phyloP scores from a whole-genome alignment of 2,113 vertebrate genomes.

The Cariama cristata region DNA sequence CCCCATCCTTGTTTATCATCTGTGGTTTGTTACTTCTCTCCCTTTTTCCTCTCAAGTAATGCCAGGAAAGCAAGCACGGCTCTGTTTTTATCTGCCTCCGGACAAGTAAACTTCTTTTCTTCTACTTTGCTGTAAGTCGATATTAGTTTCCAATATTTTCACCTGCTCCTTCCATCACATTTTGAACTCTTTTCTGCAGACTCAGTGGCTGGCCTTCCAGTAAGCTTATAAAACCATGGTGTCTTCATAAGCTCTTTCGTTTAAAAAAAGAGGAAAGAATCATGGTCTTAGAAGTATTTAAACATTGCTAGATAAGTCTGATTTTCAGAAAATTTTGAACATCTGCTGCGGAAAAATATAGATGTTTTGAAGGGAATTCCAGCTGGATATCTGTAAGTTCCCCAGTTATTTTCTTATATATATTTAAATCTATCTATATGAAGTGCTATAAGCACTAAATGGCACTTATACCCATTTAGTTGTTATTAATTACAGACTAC shows the following conservation, averaged over 20 bases:
- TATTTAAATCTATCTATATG: background rate
- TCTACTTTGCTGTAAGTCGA: background rate
- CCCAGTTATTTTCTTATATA: background rate
- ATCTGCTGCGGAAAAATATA: background rate
- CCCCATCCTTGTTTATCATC: background rate
- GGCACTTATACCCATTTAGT: background rate
- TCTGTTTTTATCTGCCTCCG: background rate
- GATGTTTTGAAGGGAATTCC: background rate
- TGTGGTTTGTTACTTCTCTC: background rate
- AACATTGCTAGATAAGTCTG: background rate
- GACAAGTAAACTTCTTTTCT: background rate
- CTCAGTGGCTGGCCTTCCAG: background rate
- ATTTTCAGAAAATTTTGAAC: background rate
- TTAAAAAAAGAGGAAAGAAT: background rate
- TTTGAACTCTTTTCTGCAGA: background rate
- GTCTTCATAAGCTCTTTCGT: background rate
- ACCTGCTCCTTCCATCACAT: background rate
- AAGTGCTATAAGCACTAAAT: background rate
- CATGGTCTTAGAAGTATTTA: background rate
- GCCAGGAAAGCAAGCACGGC: background rate
- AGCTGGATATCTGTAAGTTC: background rate
- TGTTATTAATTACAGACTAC: background rate
- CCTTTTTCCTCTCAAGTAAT: background rate
- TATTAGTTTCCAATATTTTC: background rate
- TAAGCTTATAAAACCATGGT: background rate